Conservation (phyloP, 2,888 invertebrate genomes). For the Tiphia femorata region DNA sequence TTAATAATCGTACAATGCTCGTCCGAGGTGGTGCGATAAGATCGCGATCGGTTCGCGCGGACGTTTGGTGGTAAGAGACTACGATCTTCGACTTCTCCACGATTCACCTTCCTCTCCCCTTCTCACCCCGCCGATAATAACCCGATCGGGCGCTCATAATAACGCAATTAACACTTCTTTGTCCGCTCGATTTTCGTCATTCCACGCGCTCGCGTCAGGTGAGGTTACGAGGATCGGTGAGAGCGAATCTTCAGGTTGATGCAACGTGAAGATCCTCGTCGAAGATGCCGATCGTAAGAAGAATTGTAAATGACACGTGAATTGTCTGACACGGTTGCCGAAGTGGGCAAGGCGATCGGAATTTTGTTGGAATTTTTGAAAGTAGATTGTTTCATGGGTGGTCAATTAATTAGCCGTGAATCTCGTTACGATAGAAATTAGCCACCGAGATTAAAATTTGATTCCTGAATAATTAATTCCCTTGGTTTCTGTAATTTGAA, state of each 20-base stretch:
- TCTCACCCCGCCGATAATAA: slow-evolving; percentile 24
- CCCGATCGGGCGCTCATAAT: slow-evolving; percentile 51
- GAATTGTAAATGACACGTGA: background rate
- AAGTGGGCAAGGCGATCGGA: background rate
- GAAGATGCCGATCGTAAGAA: background rate
- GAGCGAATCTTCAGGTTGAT: too few species aligned
- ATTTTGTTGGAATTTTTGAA: background rate
- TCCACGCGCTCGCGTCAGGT: too few species aligned
- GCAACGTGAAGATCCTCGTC: background rate
- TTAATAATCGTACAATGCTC: slow-evolving; percentile 66
- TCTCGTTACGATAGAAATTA: too few species aligned
- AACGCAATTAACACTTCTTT: slow-evolving; percentile 67
- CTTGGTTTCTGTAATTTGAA: too few species aligned
- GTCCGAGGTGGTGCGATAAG: slow-evolving; percentile 50
- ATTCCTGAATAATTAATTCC: too few species aligned
- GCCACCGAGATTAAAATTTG: too few species aligned
- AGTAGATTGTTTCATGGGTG: too few species aligned
- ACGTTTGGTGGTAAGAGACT: too few species aligned
- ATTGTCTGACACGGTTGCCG: background rate
- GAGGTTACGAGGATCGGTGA: too few species aligned
- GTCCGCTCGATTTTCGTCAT: slow-evolving; percentile 45
- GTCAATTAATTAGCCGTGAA: background rate
- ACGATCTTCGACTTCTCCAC: slow-evolving; percentile 24
- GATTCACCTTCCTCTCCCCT: background rate
- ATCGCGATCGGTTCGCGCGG: slow-evolving; percentile 51